phyloP scores from a whole-genome alignment of 2,113 vertebrate species.

The Sterna hirundo region DNA sequence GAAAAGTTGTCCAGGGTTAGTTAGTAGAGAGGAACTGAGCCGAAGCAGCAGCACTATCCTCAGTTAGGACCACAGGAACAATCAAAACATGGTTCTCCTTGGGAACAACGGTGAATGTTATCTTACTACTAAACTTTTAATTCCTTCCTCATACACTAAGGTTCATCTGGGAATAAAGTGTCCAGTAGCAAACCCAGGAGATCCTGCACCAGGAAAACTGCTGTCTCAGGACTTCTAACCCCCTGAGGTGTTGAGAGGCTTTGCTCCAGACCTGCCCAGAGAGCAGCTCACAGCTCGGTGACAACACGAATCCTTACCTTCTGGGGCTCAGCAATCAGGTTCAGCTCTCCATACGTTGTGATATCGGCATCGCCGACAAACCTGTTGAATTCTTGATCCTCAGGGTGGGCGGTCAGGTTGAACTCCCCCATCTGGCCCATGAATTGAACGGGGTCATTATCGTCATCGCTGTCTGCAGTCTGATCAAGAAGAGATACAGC shows the following conservation, averaged over 20 bases:
- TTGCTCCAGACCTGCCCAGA: background rate
- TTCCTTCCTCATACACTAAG: background rate
- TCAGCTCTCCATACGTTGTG: conserved; percentile 78
- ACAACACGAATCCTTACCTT: conserved; percentile 69
- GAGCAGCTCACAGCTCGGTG: background rate
- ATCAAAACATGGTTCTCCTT: background rate
- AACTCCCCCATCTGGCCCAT: conserved; percentile 49
- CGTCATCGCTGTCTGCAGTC: conserved; percentile 82
- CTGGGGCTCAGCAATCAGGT: conserved; percentile 88
- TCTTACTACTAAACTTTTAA: background rate
- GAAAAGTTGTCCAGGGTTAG: background rate
- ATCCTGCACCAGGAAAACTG: background rate
- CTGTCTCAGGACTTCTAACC: background rate
- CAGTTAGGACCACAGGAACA: background rate
- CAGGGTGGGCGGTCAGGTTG: conserved; percentile 40
- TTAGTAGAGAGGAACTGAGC: background rate
- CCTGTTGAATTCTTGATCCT: background rate
- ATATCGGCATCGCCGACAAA: background rate
- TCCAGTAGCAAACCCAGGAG: background rate
- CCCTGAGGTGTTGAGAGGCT: background rate
- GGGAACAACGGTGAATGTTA: accelerated
- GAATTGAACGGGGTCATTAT: conserved; percentile 26
- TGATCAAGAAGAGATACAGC: conserved; percentile 21
- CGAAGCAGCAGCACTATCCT: background rate
- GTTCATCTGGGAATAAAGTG: background rate